Base-by-base conservation (phyloP, 2,888 invertebrate species). In the Chymomyza procnemis region DNA sequence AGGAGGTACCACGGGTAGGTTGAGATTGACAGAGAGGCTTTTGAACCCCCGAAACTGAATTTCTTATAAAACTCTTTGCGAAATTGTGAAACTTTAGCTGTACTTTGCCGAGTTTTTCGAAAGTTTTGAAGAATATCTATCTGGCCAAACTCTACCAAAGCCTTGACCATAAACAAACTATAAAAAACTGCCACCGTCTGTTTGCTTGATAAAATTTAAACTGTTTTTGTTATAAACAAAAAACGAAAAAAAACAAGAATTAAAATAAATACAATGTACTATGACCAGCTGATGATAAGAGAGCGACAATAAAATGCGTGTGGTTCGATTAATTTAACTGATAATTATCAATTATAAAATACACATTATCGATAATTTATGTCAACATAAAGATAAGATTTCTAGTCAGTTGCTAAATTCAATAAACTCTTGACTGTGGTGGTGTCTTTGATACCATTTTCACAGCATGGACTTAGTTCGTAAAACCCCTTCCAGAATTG, bases 301-400 rank as follows among this genome's bases (percentile, higher is more conserved):
- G 2, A 16, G 18, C 12, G 34, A 1, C 34, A 41, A 14, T 41
- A 12, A 41, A 12, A 41, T 41, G 34, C 34, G 34, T 41, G 34
- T 41, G 12, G 8, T 34, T 9, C 9, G 48, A 48, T 14, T 48
- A 48, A 48, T 16, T 48, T 50, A 50, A 18, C 19, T 50, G 14
- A 50, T 50, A 9, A 22, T 21, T 5, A 47, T 61, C 48, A 50
- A 66, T 16, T 67, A 64, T 62, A 60, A 64, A 64, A 55, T 63
- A 58, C 48, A 68, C 34, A 61, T 9, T 16, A 50, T 18, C 50
- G 19, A 50, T 50, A 50, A 6, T 41, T 12, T 41, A 41, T 12
- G 50, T 12, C 6, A 50, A 18, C 50, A 50, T 4, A 2, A 4
- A 66, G 73, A 75, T 73, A 70, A 66, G 66, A 69, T 52, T 64